phyloP scores from a whole-genome alignment of 2,888 invertebrate genomes.

The Gasteruption jaculator region DNA sequence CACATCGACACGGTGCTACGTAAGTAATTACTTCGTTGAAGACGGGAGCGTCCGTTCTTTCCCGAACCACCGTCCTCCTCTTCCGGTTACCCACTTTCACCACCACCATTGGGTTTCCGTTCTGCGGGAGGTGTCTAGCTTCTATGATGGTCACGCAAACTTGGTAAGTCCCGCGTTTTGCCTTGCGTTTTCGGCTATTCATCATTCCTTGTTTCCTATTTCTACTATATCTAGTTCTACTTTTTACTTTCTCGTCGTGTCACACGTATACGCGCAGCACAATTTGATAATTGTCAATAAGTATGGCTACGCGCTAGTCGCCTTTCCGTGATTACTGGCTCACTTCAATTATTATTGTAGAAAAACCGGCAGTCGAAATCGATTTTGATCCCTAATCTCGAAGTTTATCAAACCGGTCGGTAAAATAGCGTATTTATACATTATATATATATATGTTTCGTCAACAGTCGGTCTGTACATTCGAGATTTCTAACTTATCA shows the following conservation, averaged over 20 bases:
- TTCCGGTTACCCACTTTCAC: constrained; percentile 61
- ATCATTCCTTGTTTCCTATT: constrained; percentile 4
- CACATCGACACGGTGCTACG: not conserved
- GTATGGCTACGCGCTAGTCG: too few relatives aligned
- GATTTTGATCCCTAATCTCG: too few relatives aligned
- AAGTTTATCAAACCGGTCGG: too few relatives aligned
- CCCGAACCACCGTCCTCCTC: constrained; percentile 58
- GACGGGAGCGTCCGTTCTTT: constrained; percentile 61
- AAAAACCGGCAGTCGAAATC: too few relatives aligned
- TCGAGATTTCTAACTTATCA: too few relatives aligned
- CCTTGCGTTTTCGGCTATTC: constrained; percentile 16
- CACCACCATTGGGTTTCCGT: constrained; percentile 60
- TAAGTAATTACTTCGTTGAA: constrained; percentile 62
- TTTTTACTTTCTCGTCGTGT: not conserved
- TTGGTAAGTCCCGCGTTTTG: constrained; percentile 49
- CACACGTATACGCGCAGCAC: not conserved
- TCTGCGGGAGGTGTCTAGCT: constrained; percentile 58
- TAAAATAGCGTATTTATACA: too few relatives aligned
- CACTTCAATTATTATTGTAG: constrained; percentile 17
- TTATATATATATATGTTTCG: too few relatives aligned
- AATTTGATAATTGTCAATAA: too few relatives aligned
- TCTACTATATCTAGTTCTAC: not conserved
- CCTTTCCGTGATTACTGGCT: not conserved
- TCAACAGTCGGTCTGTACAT: too few relatives aligned
- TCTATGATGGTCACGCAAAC: constrained; percentile 66